Percentiles rank a stretch among this genome's conserved stretches.
Conservation (phyloP, 2,113 vertebrate genomes). For the Dicerorhinus sumatrensis region DNA sequence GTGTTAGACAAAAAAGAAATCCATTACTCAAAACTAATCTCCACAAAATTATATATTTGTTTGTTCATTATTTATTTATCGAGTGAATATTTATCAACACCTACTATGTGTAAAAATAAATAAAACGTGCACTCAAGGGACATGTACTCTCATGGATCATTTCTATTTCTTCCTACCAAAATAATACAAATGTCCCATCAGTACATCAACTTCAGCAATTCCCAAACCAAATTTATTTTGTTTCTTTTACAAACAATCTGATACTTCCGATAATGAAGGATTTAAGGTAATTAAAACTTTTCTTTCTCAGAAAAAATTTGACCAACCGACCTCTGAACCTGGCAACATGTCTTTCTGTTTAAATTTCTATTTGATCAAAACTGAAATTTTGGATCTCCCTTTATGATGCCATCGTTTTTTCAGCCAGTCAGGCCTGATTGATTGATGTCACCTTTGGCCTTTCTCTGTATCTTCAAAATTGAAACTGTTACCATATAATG, state of each 20-base stretch:
- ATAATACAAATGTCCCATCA: background rate
- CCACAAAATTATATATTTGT: background rate
- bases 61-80: background rate
- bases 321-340: background rate
- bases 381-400: background rate
- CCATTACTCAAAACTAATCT: constrained; percentile 17
- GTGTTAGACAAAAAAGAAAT: background rate
- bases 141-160: background rate
- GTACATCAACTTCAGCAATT: background rate
- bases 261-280: background rate
- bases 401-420: background rate
- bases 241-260: background rate
- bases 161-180: background rate
- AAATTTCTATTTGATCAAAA: background rate
- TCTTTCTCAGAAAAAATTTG: background rate
- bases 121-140: background rate
- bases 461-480: background rate
- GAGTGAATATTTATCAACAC: background rate
- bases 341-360: background rate
- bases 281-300: background rate
- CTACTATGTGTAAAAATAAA: background rate
- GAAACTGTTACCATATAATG: background rate
- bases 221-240: background rate
- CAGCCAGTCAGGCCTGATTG: background rate
- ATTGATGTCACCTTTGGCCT: background rate